Evolutionary conservation across 2,113 vertebrate species (phyloP), one percentile per base, ranked within the genome.

Genomic region (Lycocorax pyrrhopterus): DNA sequence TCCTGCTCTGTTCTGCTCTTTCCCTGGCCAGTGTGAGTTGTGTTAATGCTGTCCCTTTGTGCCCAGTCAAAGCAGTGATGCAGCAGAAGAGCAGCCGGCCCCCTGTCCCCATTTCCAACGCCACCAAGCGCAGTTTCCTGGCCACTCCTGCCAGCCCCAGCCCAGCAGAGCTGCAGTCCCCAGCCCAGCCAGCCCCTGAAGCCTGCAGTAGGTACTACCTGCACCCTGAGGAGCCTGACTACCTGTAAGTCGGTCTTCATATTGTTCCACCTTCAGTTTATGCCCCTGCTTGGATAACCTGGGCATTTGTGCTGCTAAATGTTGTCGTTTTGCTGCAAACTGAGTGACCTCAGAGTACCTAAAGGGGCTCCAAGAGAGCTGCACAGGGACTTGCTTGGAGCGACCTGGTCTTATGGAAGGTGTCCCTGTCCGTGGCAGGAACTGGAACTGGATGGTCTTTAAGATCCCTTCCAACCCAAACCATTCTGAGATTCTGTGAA

Each of bases 41-140:
- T 25, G 20, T 2, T 86, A 35, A 73, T 2, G 7, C n/a, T 80
- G 13, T 85, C 3, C 55, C 73, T 85, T 13, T 68, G 7, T 93
- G 32, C 89, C 9, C 93, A 99, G 99, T 98, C 75, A 98, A 99
- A 96, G 81, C 98, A 23, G 97, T 97, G 92, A 86, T 98, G 59
- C 98, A 99, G 88, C 98, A 98, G 33, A 99, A 98, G 94, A 98
- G 97, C 95, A 98, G 98, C 55, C 98, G 98, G 12, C 96, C 98
- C 0, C 98, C 98, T 0, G 92, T 98, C 4, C 97, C 99, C 2
- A 98, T 99, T 77, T 99, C 99, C 94, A 99, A 98, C 1, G 98
- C 98, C 47, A 98, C 98, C 43, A 99, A 99, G 93, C 98, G 98
- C 30, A 99, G 98, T 69, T 99, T 99, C 96, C 95, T 99, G 98